Conservation (phyloP, 1,140 invertebrate species). For the Lepidurus couesii region DNA sequence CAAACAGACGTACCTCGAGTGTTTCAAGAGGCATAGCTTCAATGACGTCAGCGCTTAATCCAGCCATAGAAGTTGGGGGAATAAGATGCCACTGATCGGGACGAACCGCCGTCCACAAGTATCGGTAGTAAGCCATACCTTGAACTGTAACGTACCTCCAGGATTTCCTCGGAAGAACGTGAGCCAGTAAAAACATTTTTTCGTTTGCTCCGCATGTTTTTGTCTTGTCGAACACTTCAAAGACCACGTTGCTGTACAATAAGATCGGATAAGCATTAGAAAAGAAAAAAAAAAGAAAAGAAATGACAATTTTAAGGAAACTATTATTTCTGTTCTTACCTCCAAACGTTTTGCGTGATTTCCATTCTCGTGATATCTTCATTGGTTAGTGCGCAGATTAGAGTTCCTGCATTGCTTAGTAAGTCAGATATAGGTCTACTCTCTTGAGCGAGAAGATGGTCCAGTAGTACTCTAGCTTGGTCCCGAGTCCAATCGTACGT, state of each 20-base stretch:
- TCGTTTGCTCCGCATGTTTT: not conserved
- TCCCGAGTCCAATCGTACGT: not conserved
- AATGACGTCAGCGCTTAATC: not conserved
- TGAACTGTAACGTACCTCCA: not conserved
- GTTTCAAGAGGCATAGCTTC: not conserved
- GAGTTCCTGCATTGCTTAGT: not conserved
- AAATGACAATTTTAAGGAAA: not conserved
- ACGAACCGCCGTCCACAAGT: not conserved
- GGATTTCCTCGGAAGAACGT: not conserved
- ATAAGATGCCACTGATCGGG: not conserved
- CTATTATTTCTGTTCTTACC: not conserved
- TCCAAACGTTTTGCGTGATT: not conserved
- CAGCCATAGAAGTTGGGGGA: not conserved
- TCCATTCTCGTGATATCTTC: not conserved
- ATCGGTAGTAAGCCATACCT: not conserved
- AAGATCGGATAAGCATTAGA: not conserved
- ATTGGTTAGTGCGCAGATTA: not conserved
- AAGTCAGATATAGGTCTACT: not conserved
- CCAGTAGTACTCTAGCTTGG: not conserved
- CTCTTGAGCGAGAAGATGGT: not conserved
- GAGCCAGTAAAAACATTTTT: not conserved
- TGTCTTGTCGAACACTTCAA: not conserved
- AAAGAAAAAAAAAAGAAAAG: too few relatives aligned
- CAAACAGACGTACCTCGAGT: not conserved
- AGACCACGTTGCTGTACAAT: not conserved